Evolutionary conservation across 2,113 vertebrate genomes (phyloP).

Genomic region (Phycodurus eques): DNA sequence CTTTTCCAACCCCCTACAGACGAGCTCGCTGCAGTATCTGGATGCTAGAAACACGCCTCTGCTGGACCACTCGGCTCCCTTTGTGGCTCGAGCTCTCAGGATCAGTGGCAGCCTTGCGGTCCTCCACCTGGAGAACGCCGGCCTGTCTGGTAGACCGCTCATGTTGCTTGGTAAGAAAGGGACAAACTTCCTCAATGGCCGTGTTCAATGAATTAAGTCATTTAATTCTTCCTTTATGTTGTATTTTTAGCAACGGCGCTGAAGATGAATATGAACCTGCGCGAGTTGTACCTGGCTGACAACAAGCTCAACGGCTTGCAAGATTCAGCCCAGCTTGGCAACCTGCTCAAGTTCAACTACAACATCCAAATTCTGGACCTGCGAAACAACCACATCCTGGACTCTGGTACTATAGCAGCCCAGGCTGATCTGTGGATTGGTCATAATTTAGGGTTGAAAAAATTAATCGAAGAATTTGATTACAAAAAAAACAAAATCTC

Average conservation of each 20-base stretch:
- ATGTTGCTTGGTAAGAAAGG: slow-evolving; percentile 85
- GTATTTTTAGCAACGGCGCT: slow-evolving; percentile 83
- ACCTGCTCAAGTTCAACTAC: slow-evolving; percentile 92
- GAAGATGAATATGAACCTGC: slow-evolving; percentile 94
- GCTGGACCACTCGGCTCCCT: slow-evolving; percentile 88
- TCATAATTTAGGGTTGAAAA: neutral
- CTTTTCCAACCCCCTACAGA: slow-evolving; percentile 67
- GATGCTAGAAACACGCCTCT: slow-evolving; percentile 88
- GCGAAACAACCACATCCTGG: slow-evolving; percentile 90
- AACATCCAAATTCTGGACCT: slow-evolving; percentile 91
- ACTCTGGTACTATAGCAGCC: slow-evolving; percentile 78
- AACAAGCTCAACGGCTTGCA: slow-evolving; percentile 92
- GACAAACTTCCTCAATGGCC: neutral
- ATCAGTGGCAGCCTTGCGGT: slow-evolving; percentile 90
- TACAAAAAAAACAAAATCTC: too few species aligned
- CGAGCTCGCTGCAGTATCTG: slow-evolving; percentile 88
- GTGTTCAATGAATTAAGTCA: neutral
- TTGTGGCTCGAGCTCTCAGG: slow-evolving; percentile 88
- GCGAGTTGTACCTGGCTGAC: slow-evolving; percentile 90
- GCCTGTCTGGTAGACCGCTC: slow-evolving; percentile 86
- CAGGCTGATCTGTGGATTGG: neutral
- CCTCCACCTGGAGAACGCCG: slow-evolving; percentile 87
- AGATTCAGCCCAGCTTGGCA: slow-evolving; percentile 91
- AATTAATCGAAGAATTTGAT: too few species aligned
- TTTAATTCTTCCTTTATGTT: neutral